Evolutionary conservation across 2,888 invertebrate species (phyloP), one percentile per base, ranked within the genome.

Genomic region (Tridacna crocea): DNA sequence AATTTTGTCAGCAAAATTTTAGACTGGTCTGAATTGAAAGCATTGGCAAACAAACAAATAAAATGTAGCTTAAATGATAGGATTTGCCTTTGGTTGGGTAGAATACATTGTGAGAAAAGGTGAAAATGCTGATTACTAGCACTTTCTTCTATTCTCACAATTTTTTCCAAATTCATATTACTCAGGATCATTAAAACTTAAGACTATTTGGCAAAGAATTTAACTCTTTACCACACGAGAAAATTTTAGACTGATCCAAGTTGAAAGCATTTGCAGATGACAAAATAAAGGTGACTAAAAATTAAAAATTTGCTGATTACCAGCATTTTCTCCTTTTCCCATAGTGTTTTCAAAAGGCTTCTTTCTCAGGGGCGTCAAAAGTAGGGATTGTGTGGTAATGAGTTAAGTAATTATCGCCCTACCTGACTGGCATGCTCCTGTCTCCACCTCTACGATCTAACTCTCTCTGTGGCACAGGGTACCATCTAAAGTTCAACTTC

Each of bases 401-500:
- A 55, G 55, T 15, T 55, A 19, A 55, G 10, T 2, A 6, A 55
- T 6, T 15, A 6, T 19, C 10, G 10, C 36, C 90, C 86, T 88
- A 96, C 88, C 97, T 96, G 51, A 99, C 95, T 0, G 99, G 98
- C 17, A 97, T 96, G 0, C 98, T 98, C 85, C 99, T 96, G 94
- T 99, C 99, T 22, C 98, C 97, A 79, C 97, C 97, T 88, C 99
- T 96, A 72, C 99, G 96, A 80, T 97, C 96, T 97, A 99, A 97
- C 95, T 99, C 99, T 88, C 99, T 96, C 94, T 98, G 98, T 0
- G 99, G 99, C 36, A 99, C 99, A 81, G 99, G 96, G 95, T 99
- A 99, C 99, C 99, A 99, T 95, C 99, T 96, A 95, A 99, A 99
- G 95, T 99, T 99, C 76, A 99, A 96, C 95, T 99, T 99, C 99